These are phyloP conservation scores for Meloidogyne exigua DNA, from an alignment of 1,140 invertebrate genomes.

Conservation along the genomic window DNA sequence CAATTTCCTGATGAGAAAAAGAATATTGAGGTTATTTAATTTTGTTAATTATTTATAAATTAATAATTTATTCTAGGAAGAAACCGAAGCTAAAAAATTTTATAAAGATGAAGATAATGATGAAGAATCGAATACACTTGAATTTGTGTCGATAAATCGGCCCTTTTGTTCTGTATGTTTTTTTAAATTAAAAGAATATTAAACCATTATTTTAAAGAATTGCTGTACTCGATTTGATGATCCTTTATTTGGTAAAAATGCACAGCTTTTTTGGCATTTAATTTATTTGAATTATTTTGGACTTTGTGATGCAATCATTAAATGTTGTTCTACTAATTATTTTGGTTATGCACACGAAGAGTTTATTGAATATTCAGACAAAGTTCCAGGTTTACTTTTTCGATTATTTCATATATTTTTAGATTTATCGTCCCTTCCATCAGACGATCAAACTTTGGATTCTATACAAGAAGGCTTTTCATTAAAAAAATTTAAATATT, in stretches of 20 bases:
- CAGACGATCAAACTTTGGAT: slow-evolving; percentile 12
- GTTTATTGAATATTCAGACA: neutral
- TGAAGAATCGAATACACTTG: too few species aligned
- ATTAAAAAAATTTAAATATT: slow-evolving; percentile 14
- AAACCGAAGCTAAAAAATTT: neutral
- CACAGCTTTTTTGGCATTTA: slow-evolving; percentile 8
- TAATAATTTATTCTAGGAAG: neutral
- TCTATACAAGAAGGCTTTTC: neutral
- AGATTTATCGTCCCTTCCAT: slow-evolving; percentile 8
- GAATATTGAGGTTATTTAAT: too few species aligned
- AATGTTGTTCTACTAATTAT: neutral
- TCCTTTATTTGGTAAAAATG: neutral
- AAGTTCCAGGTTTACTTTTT: neutral
- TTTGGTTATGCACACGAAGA: neutral
- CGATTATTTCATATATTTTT: neutral
- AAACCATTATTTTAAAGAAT: neutral
- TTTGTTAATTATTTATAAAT: too few species aligned
- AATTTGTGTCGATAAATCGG: too few species aligned
- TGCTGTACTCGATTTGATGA: slow-evolving; percentile 17
- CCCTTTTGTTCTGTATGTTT: too few species aligned
- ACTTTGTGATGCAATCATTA: neutral
- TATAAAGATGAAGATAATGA: neutral
- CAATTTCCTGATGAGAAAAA: too few species aligned
- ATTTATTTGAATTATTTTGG: slow-evolving; percentile 23
- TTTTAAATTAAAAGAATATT: too few species aligned